Percentiles rank a stretch among this genome's conserved stretches.
phyloP scores from a whole-genome alignment of 2,797 vertebrate species.

The Denticeps clupeoides region DNA sequence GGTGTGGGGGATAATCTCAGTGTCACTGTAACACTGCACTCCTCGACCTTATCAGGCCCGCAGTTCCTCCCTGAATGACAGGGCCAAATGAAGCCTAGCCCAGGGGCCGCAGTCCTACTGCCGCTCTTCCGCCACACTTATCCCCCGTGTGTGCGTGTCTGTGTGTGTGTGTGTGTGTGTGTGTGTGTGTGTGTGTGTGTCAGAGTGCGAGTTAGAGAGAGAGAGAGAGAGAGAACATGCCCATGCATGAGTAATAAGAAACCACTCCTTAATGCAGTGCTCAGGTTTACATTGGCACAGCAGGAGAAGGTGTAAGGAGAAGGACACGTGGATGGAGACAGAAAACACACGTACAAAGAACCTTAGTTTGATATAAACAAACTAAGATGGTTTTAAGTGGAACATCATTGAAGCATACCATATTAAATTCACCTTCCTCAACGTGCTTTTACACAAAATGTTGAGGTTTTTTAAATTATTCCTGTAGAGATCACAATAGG shows the following conservation, averaged over 20 bases:
- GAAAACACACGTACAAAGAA: background rate
- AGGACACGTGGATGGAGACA: background rate
- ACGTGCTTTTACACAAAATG: too few species aligned
- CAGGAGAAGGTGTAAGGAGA: conserved; percentile 3
- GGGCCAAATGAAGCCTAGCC: conserved; percentile 2
- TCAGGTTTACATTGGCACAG: conserved; percentile 21
- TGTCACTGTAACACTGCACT: background rate
- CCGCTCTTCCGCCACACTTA: background rate
- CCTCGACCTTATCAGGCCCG: conserved; percentile 7
- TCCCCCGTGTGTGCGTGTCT: background rate
- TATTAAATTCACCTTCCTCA: too few species aligned
- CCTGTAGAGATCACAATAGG: too few species aligned
- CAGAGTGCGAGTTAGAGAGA: background rate
- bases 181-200: background rate
- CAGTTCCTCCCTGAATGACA: conserved; percentile 4
- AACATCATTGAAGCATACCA: too few species aligned
- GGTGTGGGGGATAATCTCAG: background rate
- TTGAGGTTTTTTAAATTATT: too few species aligned
- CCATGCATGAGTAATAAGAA: conserved; percentile 4
- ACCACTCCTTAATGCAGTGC: conserved; percentile 16
- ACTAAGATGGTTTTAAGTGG: too few species aligned
- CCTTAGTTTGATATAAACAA: too few species aligned
- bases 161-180: too few species aligned
- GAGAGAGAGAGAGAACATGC: background rate
- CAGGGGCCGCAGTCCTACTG: background rate